A percentile compares a stretch with the other conserved stretches of the same genome.
phyloP scores from a whole-genome alignment of 1,140 invertebrate species.

The Drosophila setifemur region DNA sequence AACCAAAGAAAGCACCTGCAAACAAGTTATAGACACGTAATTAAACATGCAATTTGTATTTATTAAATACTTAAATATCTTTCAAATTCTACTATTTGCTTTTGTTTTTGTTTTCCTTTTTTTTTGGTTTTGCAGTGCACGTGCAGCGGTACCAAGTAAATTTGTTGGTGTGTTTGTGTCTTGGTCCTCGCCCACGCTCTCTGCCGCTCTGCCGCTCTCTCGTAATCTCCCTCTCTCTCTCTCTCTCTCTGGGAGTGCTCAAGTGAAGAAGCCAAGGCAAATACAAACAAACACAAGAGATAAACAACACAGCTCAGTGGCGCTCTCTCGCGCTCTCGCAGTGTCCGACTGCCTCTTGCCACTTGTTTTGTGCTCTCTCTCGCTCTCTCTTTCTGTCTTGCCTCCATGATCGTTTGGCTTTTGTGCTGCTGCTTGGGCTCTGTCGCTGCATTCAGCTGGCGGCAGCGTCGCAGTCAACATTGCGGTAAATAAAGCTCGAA shows the following conservation, averaged over 20 bases:
- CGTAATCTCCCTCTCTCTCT: too few species aligned
- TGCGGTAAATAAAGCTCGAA: conserved; percentile 48
- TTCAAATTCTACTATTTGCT: background rate
- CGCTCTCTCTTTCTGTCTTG: conserved; percentile 2
- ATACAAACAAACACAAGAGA: conserved; percentile 57
- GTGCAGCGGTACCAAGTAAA: conserved; percentile 43
- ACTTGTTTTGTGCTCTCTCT: too few species aligned
- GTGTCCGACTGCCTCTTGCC: conserved; percentile 3
- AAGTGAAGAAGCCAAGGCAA: conserved; percentile 59
- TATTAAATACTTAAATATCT: background rate
- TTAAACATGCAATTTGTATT: conserved; percentile 44
- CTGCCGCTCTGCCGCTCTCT: background rate
- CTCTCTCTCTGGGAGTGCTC: conserved; percentile 28
- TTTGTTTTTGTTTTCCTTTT: background rate
- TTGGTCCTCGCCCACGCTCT: conserved; percentile 18
- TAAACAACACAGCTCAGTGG: too few species aligned
- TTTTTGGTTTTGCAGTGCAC: conserved; percentile 42
- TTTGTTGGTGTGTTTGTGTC: conserved; percentile 14
- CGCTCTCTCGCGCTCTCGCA: conserved; percentile 1
- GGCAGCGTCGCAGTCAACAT: conserved; percentile 62
- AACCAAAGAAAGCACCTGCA: conserved; percentile 48
- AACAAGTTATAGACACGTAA: conserved; percentile 40
- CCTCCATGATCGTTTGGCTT: conserved; percentile 17
- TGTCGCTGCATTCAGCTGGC: conserved; percentile 28
- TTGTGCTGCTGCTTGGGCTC: conserved; percentile 8